A percentile compares a stretch with the other conserved stretches of the same genome.
Evolutionary conservation across 2,888 invertebrate genomes (phyloP).

Genomic region (Sinhomidia bicolor): DNA sequence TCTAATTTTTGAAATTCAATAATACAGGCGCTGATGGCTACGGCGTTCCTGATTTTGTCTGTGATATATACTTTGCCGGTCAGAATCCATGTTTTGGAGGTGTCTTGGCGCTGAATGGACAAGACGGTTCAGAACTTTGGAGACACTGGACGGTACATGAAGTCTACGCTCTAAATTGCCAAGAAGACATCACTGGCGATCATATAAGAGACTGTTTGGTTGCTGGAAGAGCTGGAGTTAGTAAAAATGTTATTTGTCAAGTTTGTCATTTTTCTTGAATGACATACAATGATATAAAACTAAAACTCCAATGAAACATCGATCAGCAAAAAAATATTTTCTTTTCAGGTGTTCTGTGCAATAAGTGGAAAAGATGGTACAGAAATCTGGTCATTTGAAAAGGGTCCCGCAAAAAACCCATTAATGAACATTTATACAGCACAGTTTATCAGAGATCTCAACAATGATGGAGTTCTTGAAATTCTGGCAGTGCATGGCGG

Average conservation of each 20-base stretch:
- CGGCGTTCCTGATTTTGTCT: slow-evolving; percentile 83
- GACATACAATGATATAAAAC: too few relatives aligned
- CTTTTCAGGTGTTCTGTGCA: slow-evolving; percentile 83
- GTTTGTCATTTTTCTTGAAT: too few relatives aligned
- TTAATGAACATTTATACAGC: slow-evolving; percentile 86
- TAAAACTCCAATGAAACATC: too few relatives aligned
- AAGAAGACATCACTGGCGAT: slow-evolving; percentile 87
- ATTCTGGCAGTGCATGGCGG: slow-evolving; percentile 87
- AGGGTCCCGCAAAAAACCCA: slow-evolving; percentile 82
- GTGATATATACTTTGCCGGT: slow-evolving; percentile 87
- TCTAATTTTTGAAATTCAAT: neutral
- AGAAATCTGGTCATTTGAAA: slow-evolving; percentile 85
- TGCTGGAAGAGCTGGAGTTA: slow-evolving; percentile 88
- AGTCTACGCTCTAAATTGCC: slow-evolving; percentile 88
- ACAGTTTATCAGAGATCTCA: slow-evolving; percentile 87
- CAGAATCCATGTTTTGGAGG: slow-evolving; percentile 88
- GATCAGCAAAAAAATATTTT: too few relatives aligned
- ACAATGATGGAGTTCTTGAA: slow-evolving; percentile 87
- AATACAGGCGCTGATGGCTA: slow-evolving; percentile 84
- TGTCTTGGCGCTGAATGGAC: slow-evolving; percentile 87
- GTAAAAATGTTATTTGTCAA: too few relatives aligned
- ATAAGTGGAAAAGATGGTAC: slow-evolving; percentile 87
- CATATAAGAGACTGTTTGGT: slow-evolving; percentile 88
- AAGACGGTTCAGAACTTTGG: slow-evolving; percentile 88
- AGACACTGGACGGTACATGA: slow-evolving; percentile 88